These are phyloP conservation scores for Acipenser oxyrinchus DNA, from an alignment of 2,797 vertebrate species.

Conservation along the genomic window DNA sequence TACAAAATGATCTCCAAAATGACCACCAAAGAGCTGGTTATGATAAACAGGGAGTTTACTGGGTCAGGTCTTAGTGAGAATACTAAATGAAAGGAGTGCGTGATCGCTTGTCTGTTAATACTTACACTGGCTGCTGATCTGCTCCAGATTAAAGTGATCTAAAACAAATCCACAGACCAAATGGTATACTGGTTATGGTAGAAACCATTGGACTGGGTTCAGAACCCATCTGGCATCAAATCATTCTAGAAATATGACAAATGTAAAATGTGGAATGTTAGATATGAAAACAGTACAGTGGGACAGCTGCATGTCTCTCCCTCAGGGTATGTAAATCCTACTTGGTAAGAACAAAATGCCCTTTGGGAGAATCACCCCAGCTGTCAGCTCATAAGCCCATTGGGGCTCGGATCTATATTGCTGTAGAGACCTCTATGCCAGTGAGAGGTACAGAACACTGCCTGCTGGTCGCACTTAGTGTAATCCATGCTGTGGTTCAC, in stretches of 20 bases:
- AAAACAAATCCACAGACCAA: conserved; percentile 50
- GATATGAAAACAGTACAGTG: conserved; percentile 2
- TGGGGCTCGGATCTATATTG: conserved; percentile 1
- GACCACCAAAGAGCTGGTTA: too few species aligned
- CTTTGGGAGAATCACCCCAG: conserved; percentile 43
- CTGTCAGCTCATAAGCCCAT: conserved; percentile 41
- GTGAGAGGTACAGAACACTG: not conserved
- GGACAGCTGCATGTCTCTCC: conserved; percentile 29
- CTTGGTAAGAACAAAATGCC: conserved; percentile 38
- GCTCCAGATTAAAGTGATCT: conserved; percentile 28
- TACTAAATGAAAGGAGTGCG: conserved; percentile 55
- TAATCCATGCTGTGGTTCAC: too few species aligned
- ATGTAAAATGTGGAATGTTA: not conserved
- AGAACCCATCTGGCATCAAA: conserved; percentile 52
- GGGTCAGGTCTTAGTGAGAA: not conserved
- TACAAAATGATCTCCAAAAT: too few species aligned
- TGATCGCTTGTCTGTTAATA: conserved; percentile 42
- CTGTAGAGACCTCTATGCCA: not conserved
- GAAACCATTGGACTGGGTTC: conserved; percentile 40
- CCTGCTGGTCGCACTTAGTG: too few species aligned
- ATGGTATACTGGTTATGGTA: conserved; percentile 33
- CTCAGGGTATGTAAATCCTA: conserved; percentile 37
- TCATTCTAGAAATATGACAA: conserved; percentile 25
- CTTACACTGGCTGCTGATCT: conserved; percentile 38
- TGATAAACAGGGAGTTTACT: not conserved